Conservation (phyloP, 2,797 vertebrate genomes). For the Pseudomugil gertrudae region DNA sequence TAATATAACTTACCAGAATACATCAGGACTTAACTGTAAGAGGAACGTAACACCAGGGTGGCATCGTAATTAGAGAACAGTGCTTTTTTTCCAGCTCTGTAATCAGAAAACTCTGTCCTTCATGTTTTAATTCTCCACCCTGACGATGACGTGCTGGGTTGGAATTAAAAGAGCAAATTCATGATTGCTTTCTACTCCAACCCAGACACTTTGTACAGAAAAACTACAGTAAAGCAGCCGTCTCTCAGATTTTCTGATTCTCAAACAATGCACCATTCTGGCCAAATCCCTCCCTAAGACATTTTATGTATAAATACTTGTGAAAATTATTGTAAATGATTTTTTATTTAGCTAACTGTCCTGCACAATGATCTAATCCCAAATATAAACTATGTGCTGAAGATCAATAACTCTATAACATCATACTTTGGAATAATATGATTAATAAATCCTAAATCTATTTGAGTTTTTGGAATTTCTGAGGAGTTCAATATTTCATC, state of each 20-base stretch:
- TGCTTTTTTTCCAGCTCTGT: not conserved
- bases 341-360: too few relatives aligned
- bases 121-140: not conserved
- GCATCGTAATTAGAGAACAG: constrained; percentile 1
- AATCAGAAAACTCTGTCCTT: not conserved
- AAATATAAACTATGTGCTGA: too few relatives aligned
- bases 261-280: not conserved
- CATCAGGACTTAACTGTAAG: not conserved
- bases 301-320: too few relatives aligned
- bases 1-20: not conserved
- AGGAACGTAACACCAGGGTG: not conserved
- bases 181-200: not conserved
- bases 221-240: not conserved
- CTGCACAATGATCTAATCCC: too few relatives aligned
- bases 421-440: too few relatives aligned
- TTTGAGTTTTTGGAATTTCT: too few relatives aligned
- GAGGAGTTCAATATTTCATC: too few relatives aligned
- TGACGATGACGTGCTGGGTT: not conserved
- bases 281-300: too few relatives aligned
- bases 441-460: too few relatives aligned
- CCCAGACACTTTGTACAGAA: not conserved
- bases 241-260: not conserved
- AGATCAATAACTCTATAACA: too few relatives aligned
- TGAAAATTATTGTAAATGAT: too few relatives aligned
- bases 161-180: not conserved